phyloP scores from a whole-genome alignment of 2,797 vertebrate genomes.

The Tympanoctomys barrerae region DNA sequence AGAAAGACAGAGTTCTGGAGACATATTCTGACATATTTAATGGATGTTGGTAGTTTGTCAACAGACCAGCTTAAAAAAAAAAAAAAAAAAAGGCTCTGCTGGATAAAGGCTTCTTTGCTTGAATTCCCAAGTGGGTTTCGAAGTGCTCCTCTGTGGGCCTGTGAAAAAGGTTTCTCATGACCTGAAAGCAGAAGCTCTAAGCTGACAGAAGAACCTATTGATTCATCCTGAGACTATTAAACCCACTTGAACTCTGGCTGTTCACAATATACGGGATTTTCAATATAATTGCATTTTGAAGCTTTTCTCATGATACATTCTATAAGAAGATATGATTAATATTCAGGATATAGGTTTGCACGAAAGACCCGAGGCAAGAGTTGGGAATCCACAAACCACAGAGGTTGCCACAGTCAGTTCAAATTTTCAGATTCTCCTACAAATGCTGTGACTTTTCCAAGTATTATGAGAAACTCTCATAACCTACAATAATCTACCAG shows the following conservation, averaged over 20 bases:
- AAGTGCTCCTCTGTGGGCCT: neutral
- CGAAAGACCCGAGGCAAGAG: neutral
- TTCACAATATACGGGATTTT: constrained; percentile 54
- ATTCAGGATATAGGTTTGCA: constrained; percentile 43
- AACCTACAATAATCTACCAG: constrained; percentile 13
- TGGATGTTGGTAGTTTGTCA: constrained; percentile 70
- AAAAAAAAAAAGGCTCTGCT: constrained; percentile 43
- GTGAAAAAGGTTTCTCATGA: neutral
- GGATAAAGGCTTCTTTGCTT: constrained; percentile 43
- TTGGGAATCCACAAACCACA: constrained; percentile 18
- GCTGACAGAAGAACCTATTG: neutral
- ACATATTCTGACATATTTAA: constrained; percentile 58
- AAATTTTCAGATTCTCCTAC: neutral
- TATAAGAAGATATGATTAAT: constrained; percentile 49
- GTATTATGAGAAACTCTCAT: neutral
- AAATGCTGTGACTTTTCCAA: neutral
- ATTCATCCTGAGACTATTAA: constrained; percentile 28
- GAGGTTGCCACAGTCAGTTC: constrained; percentile 10
- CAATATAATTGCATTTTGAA: constrained; percentile 46
- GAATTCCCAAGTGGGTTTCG: constrained; percentile 50
- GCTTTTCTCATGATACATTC: neutral
- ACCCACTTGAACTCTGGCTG: neutral
- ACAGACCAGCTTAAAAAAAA: constrained; percentile 61
- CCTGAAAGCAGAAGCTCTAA: neutral
- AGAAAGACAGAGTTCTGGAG: constrained; percentile 61